A percentile compares a stretch with the other conserved stretches of the same genome.
Evolutionary conservation across 2,113 vertebrate species (phyloP).

Genomic region (Conger conger): DNA sequence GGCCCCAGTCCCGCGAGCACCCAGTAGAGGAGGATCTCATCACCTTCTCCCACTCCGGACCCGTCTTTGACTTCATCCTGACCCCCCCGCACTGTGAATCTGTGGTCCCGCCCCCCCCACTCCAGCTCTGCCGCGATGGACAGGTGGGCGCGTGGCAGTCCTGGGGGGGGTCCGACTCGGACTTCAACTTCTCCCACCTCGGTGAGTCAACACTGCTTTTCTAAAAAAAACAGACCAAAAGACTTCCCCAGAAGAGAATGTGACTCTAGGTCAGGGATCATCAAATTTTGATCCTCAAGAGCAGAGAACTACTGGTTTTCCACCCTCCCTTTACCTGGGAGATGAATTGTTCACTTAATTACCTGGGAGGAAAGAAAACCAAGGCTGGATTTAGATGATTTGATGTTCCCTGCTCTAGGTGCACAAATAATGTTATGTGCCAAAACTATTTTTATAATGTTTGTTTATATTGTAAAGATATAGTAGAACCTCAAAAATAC

Average conservation of each 20-base stretch:
- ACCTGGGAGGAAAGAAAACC: too few relatives aligned
- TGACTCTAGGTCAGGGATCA: too few relatives aligned
- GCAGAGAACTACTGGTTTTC: too few relatives aligned
- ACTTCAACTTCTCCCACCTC: conserved; percentile 62
- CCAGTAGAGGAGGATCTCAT: conserved; percentile 68
- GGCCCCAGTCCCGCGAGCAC: conserved; percentile 38
- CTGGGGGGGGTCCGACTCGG: conserved; percentile 55
- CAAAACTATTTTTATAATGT: too few relatives aligned
- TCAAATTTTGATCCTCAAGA: too few relatives aligned
- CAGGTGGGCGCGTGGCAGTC: conserved; percentile 47
- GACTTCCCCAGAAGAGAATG: background rate
- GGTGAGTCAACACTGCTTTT: conserved; percentile 39
- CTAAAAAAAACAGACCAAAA: background rate
- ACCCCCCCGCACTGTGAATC: conserved; percentile 59
- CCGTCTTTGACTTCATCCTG: conserved; percentile 51
- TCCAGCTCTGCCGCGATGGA: conserved; percentile 60
- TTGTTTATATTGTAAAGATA: too few relatives aligned
- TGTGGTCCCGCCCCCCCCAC: conserved; percentile 63
- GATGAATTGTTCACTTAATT: too few relatives aligned
- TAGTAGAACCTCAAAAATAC: too few relatives aligned
- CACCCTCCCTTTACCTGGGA: too few relatives aligned
- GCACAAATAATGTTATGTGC: too few relatives aligned
- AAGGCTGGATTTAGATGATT: too few relatives aligned
- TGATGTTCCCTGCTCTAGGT: too few relatives aligned
- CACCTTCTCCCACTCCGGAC: conserved; percentile 53